Evolutionary conservation across 1,140 invertebrate species (phyloP).

Genomic region (Latrodectus geometricus): DNA sequence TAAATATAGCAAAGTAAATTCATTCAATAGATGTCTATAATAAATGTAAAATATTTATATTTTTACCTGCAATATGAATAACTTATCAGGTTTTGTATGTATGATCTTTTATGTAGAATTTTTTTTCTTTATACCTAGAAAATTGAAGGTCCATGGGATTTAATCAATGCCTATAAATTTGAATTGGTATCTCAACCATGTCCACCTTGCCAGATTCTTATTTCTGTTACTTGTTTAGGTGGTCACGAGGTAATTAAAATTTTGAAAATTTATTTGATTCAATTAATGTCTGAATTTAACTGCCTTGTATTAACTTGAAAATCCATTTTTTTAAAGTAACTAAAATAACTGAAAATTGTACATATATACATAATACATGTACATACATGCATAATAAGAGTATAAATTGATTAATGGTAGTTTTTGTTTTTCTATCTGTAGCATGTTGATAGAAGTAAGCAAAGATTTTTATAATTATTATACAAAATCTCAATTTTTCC

Average conservation of each 20-base stretch:
- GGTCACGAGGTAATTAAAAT: conserved; percentile 77
- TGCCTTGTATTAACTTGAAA: no score
- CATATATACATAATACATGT: no score
- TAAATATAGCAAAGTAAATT: not conserved
- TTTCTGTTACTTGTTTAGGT: conserved; percentile 83
- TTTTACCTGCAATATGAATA: not conserved
- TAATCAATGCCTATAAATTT: conserved; percentile 69
- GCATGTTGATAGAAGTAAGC: no score
- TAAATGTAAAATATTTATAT: not conserved
- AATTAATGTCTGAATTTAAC: no score
- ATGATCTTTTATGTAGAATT: not conserved
- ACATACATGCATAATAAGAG: no score
- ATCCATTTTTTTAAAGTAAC: no score
- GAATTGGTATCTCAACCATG: conserved; percentile 75
- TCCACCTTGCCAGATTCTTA: conserved; percentile 75
- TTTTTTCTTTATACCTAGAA: conserved; percentile 66
- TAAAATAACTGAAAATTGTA: no score
- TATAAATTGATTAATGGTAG: no score
- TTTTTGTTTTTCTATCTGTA: no score
- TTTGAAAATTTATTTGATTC: no score
- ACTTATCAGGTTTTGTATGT: not conserved
- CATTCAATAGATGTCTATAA: not conserved
- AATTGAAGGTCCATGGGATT: conserved; percentile 82
- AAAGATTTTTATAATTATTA: no score
- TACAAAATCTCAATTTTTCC: no score